Percentiles rank a stretch among this genome's conserved stretches.
Evolutionary conservation across 1,140 invertebrate species (phyloP).

Genomic region (Subanguina moxae): DNA sequence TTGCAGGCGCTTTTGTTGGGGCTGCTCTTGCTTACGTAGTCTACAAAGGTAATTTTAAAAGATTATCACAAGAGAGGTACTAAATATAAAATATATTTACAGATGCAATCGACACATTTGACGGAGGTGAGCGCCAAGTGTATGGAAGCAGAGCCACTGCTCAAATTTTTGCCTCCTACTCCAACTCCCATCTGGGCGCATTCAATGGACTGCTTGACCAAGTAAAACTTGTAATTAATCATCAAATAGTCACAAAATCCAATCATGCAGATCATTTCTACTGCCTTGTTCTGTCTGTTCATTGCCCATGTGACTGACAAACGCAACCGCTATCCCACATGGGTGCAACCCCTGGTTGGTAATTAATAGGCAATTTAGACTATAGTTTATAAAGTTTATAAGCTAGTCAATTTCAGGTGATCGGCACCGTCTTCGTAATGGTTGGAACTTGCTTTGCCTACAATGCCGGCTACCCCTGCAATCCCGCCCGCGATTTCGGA

Average conservation of each 20-base stretch:
- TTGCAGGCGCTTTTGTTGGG: too few species aligned
- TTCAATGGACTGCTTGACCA: slow-evolving; percentile 63
- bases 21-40: slow-evolving; percentile 8
- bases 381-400: slow-evolving; percentile 14
- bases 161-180: slow-evolving; percentile 66
- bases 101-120: slow-evolving; percentile 62
- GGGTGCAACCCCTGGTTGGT: slow-evolving; percentile 37
- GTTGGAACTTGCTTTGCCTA: slow-evolving; percentile 61
- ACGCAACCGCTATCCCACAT: slow-evolving; percentile 58
- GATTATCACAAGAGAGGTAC: slow-evolving; percentile 1
- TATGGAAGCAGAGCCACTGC: slow-evolving; percentile 61
- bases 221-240: slow-evolving; percentile 62
- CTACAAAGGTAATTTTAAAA: slow-evolving; percentile 61
- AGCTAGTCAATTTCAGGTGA: neutral
- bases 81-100: slow-evolving; percentile 9
- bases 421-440: slow-evolving; percentile 58
- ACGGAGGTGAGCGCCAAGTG: slow-evolving; percentile 60
- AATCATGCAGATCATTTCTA: slow-evolving; percentile 43
- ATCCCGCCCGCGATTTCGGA: slow-evolving; percentile 67
- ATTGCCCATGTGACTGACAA: slow-evolving; percentile 45
- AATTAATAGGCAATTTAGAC: slow-evolving; percentile 13
- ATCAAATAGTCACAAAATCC: slow-evolving; percentile 60
- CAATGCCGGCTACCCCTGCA: slow-evolving; percentile 63
- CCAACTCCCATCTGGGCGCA: slow-evolving; percentile 60
- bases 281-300: slow-evolving; percentile 49